Evolutionary conservation across 1,140 invertebrate genomes (phyloP).

Genomic region (Tetragonula clypearis): DNA sequence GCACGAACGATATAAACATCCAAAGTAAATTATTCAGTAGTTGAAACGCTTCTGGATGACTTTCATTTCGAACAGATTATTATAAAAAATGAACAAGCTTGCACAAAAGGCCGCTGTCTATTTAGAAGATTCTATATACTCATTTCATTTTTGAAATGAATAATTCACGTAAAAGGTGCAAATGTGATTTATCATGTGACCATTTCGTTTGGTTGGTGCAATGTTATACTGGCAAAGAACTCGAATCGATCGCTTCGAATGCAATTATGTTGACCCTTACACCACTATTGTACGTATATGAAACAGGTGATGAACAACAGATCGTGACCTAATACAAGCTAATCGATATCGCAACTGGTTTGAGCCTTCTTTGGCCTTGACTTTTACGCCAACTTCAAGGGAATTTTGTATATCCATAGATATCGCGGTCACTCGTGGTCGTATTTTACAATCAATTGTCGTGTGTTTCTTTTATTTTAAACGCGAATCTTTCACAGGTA

Average conservation of each 20-base stretch:
- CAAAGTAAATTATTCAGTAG: not conserved
- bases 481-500: not conserved
- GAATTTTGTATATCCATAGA: not conserved
- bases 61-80: not conserved
- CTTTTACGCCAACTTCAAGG: constrained; percentile 8
- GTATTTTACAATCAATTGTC: not conserved
- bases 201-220: not conserved
- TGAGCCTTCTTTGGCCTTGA: not conserved
- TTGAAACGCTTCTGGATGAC: not conserved
- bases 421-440: not conserved
- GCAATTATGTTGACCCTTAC: constrained; percentile 89
- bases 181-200: not conserved
- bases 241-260: constrained; percentile 97
- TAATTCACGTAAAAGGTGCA: not conserved
- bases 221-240: constrained; percentile 90
- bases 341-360: not conserved
- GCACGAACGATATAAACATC: not conserved
- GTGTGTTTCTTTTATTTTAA: not conserved
- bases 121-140: too few species aligned
- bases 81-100: not conserved
- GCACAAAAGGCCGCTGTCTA: not conserved
- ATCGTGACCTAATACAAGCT: not conserved
- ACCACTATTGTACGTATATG: constrained; percentile 81
- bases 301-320: fast-evolving
- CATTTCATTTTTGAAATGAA: not conserved